phyloP scores from a whole-genome alignment of 2,113 vertebrate genomes.

The Conger conger region DNA sequence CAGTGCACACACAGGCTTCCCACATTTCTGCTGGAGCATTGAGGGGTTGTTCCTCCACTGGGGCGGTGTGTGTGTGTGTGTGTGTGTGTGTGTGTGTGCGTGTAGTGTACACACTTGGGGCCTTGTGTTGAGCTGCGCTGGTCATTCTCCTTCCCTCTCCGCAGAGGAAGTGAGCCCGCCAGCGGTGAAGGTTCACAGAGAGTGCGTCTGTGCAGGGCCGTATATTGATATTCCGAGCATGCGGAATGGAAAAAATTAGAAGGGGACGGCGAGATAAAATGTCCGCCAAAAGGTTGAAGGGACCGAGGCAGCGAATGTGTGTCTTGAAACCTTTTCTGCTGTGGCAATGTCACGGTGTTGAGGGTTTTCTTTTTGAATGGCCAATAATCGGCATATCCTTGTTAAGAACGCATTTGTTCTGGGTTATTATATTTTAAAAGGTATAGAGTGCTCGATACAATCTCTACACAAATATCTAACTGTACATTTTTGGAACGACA shows the following conservation, averaged over 20 bases:
- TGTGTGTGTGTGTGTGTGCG: not conserved
- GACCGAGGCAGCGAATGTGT: not conserved
- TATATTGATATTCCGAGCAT: constrained; percentile 33
- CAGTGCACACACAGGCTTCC: constrained; percentile 17
- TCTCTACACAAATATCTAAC: not conserved
- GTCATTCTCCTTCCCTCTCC: not conserved
- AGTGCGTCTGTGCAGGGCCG: not conserved
- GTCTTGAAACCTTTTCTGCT: not conserved
- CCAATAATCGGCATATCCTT: not conserved
- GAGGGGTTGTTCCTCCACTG: not conserved
- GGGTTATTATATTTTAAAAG: not conserved
- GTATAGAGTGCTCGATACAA: not conserved
- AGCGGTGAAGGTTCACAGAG: constrained; percentile 16
- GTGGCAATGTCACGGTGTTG: not conserved
- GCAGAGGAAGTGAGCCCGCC: constrained; percentile 18
- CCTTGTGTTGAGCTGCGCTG: not conserved
- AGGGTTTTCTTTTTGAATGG: not conserved
- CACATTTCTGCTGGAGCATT: not conserved
- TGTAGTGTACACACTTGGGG: not conserved
- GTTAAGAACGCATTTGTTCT: not conserved
- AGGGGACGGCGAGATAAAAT: constrained; percentile 14
- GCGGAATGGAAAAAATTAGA: constrained; percentile 17
- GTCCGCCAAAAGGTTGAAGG: constrained; percentile 6
- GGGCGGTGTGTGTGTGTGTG: not conserved
- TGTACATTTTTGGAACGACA: not conserved